These are phyloP conservation scores for Hypomecis atomaria DNA, from an alignment of 2,888 invertebrate genomes.

Conservation along the genomic window DNA sequence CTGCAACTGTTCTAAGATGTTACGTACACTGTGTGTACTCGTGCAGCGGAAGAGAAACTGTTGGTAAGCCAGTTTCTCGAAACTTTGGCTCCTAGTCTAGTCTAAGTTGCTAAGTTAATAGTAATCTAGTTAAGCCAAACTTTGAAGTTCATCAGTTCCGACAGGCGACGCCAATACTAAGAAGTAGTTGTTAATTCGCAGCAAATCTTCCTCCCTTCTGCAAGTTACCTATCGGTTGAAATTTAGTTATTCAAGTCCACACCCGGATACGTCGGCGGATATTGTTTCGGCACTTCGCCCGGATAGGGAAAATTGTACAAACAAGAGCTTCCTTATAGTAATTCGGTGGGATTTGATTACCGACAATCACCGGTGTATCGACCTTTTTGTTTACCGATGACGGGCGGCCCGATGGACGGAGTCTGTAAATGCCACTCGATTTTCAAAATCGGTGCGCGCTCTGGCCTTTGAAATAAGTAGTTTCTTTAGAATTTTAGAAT, in stretches of 20 bases:
- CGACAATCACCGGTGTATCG: conserved; percentile 15
- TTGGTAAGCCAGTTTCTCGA: no score
- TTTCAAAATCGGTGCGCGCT: not conserved
- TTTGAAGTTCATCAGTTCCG: not conserved
- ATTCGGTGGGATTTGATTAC: conserved; percentile 24
- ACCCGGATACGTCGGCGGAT: conserved; percentile 36
- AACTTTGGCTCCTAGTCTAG: no score
- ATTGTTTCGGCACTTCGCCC: conserved; percentile 33
- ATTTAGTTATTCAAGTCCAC: conserved; percentile 37
- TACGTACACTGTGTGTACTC: no score
- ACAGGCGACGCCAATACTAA: not conserved
- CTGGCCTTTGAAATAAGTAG: not conserved
- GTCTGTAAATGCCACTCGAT: not conserved
- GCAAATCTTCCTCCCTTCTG: conserved; percentile 7
- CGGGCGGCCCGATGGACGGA: not conserved
- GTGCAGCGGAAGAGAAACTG: no score
- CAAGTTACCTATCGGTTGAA: conserved; percentile 18
- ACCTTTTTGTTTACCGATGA: conserved; percentile 1
- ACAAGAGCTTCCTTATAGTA: conserved; percentile 26
- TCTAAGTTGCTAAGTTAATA: no score
- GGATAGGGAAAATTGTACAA: conserved; percentile 34
- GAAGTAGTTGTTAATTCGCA: conserved; percentile 3
- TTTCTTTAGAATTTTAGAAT: not conserved
- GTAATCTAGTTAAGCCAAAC: not conserved
- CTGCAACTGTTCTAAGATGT: no score